phyloP scores from a whole-genome alignment of 1,140 invertebrate species.

The Chrysomallon squamiferum region DNA sequence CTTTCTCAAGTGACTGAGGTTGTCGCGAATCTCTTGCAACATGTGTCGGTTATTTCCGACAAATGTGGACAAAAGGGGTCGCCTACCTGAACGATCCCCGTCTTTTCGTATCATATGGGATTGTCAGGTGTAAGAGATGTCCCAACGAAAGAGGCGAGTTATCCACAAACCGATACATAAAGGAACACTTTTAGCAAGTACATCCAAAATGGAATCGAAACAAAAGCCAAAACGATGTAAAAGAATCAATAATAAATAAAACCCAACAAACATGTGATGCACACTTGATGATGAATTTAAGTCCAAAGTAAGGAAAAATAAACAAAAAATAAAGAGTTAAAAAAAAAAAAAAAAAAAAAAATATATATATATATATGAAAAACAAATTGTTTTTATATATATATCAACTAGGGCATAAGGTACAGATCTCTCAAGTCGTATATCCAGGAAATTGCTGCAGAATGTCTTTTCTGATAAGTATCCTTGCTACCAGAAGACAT shows the following conservation, averaged over 20 bases:
- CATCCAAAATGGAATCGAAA: background rate
- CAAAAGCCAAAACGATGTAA: background rate
- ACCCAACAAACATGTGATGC: no score
- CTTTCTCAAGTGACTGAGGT: constrained; percentile 50
- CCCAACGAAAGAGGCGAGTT: constrained; percentile 10
- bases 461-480: no score
- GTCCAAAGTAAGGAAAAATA: no score
- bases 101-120: constrained; percentile 40
- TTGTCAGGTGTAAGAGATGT: constrained; percentile 6
- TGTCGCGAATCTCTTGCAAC: constrained; percentile 56
- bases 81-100: constrained; percentile 36
- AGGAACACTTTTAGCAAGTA: constrained; percentile 14
- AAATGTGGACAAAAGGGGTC: constrained; percentile 48
- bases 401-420: background rate
- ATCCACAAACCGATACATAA: constrained; percentile 16
- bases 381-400: constrained; percentile 10
- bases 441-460: background rate
- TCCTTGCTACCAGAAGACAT: no score
- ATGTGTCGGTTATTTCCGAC: constrained; percentile 55
- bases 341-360: no score
- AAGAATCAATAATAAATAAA: constrained; percentile 7
- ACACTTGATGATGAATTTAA: no score
- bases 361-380: no score
- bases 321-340: no score
- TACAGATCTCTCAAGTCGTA: background rate